Percentiles rank a stretch among this genome's conserved stretches.
Conservation (phyloP, 2,888 invertebrate species). For the Strigamia crassipes region DNA sequence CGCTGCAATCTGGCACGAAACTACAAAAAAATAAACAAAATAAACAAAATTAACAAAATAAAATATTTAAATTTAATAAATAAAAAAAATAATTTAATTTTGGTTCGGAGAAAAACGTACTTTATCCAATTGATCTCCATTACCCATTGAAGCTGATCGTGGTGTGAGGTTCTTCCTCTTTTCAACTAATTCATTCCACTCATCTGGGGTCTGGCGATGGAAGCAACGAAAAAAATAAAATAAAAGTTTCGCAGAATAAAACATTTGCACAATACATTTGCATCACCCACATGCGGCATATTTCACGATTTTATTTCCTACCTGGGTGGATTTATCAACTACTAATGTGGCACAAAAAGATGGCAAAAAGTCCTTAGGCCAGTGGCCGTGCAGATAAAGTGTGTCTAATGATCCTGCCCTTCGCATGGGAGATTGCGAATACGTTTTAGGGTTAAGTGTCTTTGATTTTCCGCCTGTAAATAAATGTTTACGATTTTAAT, state of each 20-base stretch:
- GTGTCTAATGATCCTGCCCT: slow-evolving; percentile 80
- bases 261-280: not conserved
- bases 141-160: slow-evolving; percentile 62
- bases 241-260: slow-evolving; percentile 42
- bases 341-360: slow-evolving; percentile 69
- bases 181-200: slow-evolving; percentile 59
- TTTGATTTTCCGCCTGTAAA: slow-evolving; percentile 45
- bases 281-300: slow-evolving; percentile 6
- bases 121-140: slow-evolving; percentile 67
- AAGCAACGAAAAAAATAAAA: slow-evolving; percentile 52
- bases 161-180: slow-evolving; percentile 61
- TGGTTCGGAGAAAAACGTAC: not conserved
- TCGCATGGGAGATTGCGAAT: slow-evolving; percentile 29
- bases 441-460: slow-evolving; percentile 41
- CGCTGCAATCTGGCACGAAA: slow-evolving; percentile 44
- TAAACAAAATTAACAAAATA: not conserved
- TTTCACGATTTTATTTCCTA: slow-evolving; percentile 56
- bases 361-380: slow-evolving; percentile 74
- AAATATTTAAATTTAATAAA: not conserved
- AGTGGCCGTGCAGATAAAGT: slow-evolving; percentile 76
- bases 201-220: slow-evolving; percentile 68
- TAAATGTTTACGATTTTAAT: not conserved
- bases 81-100: not conserved
- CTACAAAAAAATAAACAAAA: not conserved
- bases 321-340: slow-evolving; percentile 80